Evolutionary conservation across 1,140 invertebrate species (phyloP).

Genomic region (Nymphalis io): DNA sequence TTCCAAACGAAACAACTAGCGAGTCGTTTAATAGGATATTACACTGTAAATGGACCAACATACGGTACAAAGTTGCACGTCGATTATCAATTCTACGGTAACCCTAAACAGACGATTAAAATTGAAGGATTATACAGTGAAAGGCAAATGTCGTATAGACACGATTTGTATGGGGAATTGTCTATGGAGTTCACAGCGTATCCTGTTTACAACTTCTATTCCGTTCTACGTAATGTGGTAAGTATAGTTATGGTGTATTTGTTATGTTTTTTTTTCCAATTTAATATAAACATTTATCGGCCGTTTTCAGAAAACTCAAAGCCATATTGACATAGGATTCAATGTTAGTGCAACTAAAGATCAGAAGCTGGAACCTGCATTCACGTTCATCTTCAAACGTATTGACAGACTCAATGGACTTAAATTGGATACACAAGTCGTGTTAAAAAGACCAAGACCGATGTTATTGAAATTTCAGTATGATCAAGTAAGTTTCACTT

Average conservation of each 20-base stretch:
- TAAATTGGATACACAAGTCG: conserved; percentile 62
- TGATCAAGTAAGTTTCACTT: conserved; percentile 59
- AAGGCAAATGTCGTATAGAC: conserved; percentile 81
- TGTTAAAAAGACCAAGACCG: conserved; percentile 56
- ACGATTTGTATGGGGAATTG: conserved; percentile 83
- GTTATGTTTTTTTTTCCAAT: background rate
- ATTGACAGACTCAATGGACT: conserved; percentile 68
- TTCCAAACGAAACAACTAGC: conserved; percentile 86
- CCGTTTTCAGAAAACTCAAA: conserved; percentile 68
- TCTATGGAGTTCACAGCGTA: conserved; percentile 87
- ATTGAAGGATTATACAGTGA: conserved; percentile 85
- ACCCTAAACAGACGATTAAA: conserved; percentile 85
- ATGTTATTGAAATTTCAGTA: conserved; percentile 63
- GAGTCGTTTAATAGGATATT: conserved; percentile 85
- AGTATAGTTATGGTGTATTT: conserved; percentile 43
- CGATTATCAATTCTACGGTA: conserved; percentile 85
- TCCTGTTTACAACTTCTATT: conserved; percentile 87
- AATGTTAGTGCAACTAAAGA: conserved; percentile 68
- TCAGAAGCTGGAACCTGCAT: conserved; percentile 52
- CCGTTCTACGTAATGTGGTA: conserved; percentile 84
- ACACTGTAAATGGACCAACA: conserved; percentile 80
- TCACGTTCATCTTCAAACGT: conserved; percentile 58
- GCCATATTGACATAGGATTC: conserved; percentile 66
- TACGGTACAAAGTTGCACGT: conserved; percentile 82
- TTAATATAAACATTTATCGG: background rate